phyloP scores from a whole-genome alignment of 2,113 vertebrate species.

The Aptenodytes patagonicus region DNA sequence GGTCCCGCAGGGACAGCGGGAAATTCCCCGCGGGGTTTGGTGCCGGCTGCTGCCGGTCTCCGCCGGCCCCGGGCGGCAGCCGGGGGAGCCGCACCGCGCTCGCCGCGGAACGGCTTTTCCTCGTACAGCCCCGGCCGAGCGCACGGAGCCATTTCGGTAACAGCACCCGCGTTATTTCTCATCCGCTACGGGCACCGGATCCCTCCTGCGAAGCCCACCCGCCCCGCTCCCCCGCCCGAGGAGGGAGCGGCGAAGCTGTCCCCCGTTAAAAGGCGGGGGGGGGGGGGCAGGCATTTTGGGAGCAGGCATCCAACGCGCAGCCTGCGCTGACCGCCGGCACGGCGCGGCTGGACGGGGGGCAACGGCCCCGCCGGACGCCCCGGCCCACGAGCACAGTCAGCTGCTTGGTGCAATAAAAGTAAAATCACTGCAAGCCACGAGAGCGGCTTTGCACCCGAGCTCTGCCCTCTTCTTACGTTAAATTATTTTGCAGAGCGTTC shows the following conservation, averaged over 20 bases:
- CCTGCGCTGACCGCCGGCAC: too few relatives aligned
- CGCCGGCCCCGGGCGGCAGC: not conserved
- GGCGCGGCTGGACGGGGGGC: too few relatives aligned
- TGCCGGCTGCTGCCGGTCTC: not conserved
- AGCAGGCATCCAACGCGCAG: not conserved
- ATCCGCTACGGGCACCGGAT: rapidly evolving
- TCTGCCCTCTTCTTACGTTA: not conserved
- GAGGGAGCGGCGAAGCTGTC: not conserved
- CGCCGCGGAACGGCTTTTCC: not conserved
- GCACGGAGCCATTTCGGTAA: rapidly evolving
- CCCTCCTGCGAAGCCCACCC: not conserved
- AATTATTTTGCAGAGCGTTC: not conserved
- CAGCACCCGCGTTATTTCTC: not conserved
- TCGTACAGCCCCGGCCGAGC: not conserved
- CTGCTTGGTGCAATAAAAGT: not conserved
- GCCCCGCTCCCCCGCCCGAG: not conserved
- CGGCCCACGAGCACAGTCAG: rapidly evolving
- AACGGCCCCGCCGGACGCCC: rapidly evolving
- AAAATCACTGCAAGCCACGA: not conserved
- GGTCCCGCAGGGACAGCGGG: not conserved
- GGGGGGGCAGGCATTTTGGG: not conserved
- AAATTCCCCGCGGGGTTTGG: not conserved
- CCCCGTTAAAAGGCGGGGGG: not conserved
- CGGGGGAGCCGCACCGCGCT: not conserved
- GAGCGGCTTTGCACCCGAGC: not conserved